phyloP scores from a whole-genome alignment of 2,113 vertebrate species.

The Paradisaea rubra region DNA sequence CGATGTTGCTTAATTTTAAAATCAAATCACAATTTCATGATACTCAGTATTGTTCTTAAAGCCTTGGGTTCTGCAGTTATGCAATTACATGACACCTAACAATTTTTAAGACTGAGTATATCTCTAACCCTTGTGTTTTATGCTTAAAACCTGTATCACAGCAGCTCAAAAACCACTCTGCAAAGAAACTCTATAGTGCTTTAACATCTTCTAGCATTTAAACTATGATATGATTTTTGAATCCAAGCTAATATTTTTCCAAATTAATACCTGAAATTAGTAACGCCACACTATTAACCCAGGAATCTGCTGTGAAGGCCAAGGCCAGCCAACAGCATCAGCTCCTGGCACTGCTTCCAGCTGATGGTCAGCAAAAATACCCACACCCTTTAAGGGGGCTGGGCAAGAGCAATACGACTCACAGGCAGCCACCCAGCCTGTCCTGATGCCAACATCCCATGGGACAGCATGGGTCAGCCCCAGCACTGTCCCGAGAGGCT shows the following conservation, averaged over 20 bases:
- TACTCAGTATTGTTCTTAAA: neutral
- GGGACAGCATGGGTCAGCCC: neutral
- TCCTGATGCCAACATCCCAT: neutral
- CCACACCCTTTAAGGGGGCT: fast-evolving
- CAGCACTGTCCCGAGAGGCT: neutral
- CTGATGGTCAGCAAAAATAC: neutral
- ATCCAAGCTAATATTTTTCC: neutral
- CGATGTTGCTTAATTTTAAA: neutral
- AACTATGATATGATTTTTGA: neutral
- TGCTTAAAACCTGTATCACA: neutral
- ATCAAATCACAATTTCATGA: neutral
- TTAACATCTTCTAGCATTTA: neutral
- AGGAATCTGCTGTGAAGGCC: neutral
- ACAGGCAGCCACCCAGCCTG: neutral
- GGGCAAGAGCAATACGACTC: fast-evolving
- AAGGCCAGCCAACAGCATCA: neutral
- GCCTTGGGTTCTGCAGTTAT: neutral
- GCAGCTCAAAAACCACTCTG: neutral
- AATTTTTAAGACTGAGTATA: neutral
- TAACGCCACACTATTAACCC: neutral
- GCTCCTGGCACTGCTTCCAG: neutral
- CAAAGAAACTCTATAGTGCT: neutral
- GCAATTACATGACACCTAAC: neutral
- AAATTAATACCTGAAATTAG: neutral
- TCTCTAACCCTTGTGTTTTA: neutral